Evolutionary conservation across 2,888 invertebrate species (phyloP).

Genomic region (Plemyria rubiginata): DNA sequence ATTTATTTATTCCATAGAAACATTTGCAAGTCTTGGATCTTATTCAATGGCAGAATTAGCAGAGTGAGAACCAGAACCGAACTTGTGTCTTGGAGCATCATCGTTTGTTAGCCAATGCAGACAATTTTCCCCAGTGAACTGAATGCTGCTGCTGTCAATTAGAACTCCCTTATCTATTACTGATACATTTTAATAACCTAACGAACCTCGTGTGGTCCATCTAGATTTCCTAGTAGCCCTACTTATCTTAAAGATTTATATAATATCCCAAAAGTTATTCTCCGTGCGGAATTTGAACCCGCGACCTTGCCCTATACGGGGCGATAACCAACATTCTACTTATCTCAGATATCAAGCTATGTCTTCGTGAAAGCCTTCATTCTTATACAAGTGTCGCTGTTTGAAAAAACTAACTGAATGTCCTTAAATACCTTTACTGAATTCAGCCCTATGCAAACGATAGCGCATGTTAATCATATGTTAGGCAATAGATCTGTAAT

Average conservation of each 20-base stretch:
- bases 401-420: not conserved
- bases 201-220: too few species aligned
- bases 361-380: not conserved
- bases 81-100: slow-evolving; percentile 1
- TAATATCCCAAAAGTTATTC: too few species aligned
- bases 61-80: slow-evolving; percentile 23
- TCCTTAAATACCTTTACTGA: not conserved
- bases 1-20: slow-evolving; percentile 32
- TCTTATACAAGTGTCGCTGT: not conserved
- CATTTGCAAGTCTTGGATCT: slow-evolving; percentile 20
- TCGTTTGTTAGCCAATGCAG: too few species aligned
- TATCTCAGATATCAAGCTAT: not conserved
- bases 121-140: too few species aligned
- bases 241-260: too few species aligned
- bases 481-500: slow-evolving; percentile 53
- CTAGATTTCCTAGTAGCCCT: too few species aligned
- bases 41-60: slow-evolving; percentile 29
- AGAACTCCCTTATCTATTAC: too few species aligned
- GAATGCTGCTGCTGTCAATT: too few species aligned
- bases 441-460: slow-evolving; percentile 35
- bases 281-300: too few species aligned
- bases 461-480: slow-evolving; percentile 56
- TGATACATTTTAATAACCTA: too few species aligned
- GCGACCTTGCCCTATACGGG: too few species aligned
- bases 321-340: too few species aligned